Base-by-base conservation (phyloP, 2,797 vertebrate genomes). In the Notolepis coatsorum region DNA sequence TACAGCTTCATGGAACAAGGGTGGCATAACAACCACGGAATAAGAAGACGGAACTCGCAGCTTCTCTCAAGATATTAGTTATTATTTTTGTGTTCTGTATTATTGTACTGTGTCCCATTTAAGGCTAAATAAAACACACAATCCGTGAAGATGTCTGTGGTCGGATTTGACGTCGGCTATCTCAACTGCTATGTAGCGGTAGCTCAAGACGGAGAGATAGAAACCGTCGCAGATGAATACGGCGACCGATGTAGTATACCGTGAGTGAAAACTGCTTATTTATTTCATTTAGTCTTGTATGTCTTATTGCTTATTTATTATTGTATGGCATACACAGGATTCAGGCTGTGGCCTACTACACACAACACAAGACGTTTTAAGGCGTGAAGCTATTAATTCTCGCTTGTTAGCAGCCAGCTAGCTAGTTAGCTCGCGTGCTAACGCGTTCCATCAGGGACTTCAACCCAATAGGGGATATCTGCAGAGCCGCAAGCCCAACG, bases 141-240 rank as follows among this genome's bases (percentile, higher is more conserved):
- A 31, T 58, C 56, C 76, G 56, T 45, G 5, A 91, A 82, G 56
- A 95, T 96, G 94, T 95, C 95, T 57, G 96, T 99, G 61, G 94
- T 98, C 68, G 97, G 97, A 31, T 95, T 99, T 87, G 97, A 99
- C 72, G 84, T 99, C 74, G 97, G 97, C 3, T 98, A 94, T 78
- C 86, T 97, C 91, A 97, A 89, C 93, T 99, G 97, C 87, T 99
- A 98, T 75, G 95, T 98, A 77, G 97, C 97, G 1, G 97, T 99
- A 82, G 97, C 97, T 39, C 92, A 96, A 75, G 96, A 96, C 67
- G 97, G 97, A 62, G 97, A 97, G 53, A 98, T 98, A 68, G 96
- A 98, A 85, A 96, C 96, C 0, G 84, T 96, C 70, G 96, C 96
- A 12, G 97, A 97, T 50, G 96, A 97, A 70, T 98, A 97, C 88